Evolutionary conservation across 1,140 invertebrate species (phyloP).

Genomic region (Drosophila santomea): DNA sequence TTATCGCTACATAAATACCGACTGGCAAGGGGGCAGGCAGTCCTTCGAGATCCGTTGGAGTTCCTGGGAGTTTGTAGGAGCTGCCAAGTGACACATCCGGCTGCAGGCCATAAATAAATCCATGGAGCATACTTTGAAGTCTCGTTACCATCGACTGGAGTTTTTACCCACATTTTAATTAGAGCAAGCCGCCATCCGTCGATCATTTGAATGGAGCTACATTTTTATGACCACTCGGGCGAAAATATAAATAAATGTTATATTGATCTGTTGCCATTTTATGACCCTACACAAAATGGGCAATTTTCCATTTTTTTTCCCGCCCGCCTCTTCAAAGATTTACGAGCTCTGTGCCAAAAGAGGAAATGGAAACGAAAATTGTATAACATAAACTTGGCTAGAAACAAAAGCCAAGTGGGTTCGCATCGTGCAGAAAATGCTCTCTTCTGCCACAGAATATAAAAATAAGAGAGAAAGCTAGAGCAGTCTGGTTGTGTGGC

Average conservation of each 20-base stretch:
- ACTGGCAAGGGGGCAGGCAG: conserved; percentile 1
- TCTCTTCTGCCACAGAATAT: conserved; percentile 9
- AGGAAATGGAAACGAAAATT: conserved; percentile 49
- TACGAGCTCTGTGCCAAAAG: conserved; percentile 58
- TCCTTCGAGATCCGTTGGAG: not conserved
- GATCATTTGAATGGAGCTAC: conserved; percentile 52
- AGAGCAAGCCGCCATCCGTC: conserved; percentile 27
- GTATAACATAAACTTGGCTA: conserved; percentile 69
- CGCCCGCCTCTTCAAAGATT: conserved; percentile 55
- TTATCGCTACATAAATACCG: conserved; percentile 79
- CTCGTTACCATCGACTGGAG: conserved; percentile 7
- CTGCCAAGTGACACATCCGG: conserved; percentile 72
- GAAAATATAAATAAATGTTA: conserved; percentile 78
- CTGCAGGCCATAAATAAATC: conserved; percentile 61
- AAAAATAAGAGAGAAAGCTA: not conserved
- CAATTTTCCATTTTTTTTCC: conserved; percentile 78
- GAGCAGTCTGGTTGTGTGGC: conserved; percentile 20
- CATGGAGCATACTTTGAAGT: conserved; percentile 14
- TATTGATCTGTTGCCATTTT: conserved; percentile 69
- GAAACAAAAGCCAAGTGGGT: conserved; percentile 52
- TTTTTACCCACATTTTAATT: conserved; percentile 62
- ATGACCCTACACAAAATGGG: conserved; percentile 56
- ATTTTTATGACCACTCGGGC: conserved; percentile 59
- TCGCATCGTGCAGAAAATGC: conserved; percentile 32
- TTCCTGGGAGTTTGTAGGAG: conserved; percentile 20